Evolutionary conservation across 2,113 vertebrate species (phyloP), one percentile per base, ranked within the genome.

Genomic region (Microcebus murinus): DNA sequence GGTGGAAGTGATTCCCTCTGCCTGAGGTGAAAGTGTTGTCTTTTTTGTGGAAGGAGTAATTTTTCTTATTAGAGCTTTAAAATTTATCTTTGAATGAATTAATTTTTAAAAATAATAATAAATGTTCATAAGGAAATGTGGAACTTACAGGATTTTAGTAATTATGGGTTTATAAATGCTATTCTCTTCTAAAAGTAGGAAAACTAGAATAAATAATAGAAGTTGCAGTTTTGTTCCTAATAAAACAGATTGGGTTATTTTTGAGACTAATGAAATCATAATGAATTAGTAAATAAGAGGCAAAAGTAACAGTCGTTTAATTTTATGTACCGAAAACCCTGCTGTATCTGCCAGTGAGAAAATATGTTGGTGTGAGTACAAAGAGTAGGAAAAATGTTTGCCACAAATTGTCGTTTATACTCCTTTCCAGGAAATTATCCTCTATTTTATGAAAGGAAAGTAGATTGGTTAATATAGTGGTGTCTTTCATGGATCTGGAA

Each of bases 31-130:
- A 61, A 23, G 36, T 74, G 4, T 87, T 67, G 87, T 92, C 18
- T 87, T 90, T 23, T 87, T 83, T 90, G 71, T 8, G 7, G 13
- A 45, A 34, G 1, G 48, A 18, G 13, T 96, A 55, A 34, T 74
- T 93, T 90, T 63, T 83, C 65, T 70, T 65, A 42, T 36, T 45
- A 80, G 52, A 87, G 8, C 57, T 79, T 84, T 93, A 94, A 18
- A 92, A 83, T 73, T 89, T 52, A 27, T 91, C 68, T 93, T 79
- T 88, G 21, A 86, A 93, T 73, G n/a, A 89, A 93, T 13, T 89
- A 25, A 34, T 27, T 90, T 94, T 91, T 29, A 68, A 83, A 92
- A 82, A 59, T 14, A 84, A 12, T 61, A 73, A 65, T 82, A 55
- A 85, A n/a, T 89, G 4, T 74, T 88, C 31, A 48, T 57, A 2